phyloP scores from a whole-genome alignment of 2,888 invertebrate genomes.

The Nysson spinosus region DNA sequence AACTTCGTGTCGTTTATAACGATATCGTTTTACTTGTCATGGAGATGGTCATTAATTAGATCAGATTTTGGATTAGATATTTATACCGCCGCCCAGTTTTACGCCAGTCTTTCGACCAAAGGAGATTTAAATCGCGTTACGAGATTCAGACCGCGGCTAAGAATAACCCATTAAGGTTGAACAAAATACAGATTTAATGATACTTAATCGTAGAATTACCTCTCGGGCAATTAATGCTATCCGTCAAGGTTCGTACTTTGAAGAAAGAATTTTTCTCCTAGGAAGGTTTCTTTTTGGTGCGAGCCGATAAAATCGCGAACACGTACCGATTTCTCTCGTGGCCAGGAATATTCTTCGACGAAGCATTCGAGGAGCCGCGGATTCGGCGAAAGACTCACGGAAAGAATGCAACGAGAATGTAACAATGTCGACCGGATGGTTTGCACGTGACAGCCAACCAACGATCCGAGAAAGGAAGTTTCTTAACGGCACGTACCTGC shows the following conservation, averaged over 20 bases:
- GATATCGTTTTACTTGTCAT: neutral
- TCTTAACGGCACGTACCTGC: conserved; percentile 60
- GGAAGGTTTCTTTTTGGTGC: conserved; percentile 16
- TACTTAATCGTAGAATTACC: no score
- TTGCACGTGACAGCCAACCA: conserved; percentile 58
- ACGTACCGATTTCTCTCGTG: conserved; percentile 50
- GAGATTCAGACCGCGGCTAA: no score
- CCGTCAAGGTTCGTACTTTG: neutral
- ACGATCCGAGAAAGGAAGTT: conserved; percentile 60
- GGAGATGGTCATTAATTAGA: no score
- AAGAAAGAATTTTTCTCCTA: conserved; percentile 27
- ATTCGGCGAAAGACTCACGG: conserved; percentile 48
- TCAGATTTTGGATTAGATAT: no score
- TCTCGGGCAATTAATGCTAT: no score
- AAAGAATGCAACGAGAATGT: conserved; percentile 57
- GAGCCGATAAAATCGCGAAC: conserved; percentile 46
- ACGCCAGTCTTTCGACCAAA: no score
- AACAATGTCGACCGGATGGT: conserved; percentile 61
- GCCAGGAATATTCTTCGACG: conserved; percentile 49
- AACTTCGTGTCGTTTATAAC: no score
- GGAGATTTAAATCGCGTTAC: no score
- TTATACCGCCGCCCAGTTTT: no score
- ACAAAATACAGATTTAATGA: no score
- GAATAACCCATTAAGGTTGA: no score
- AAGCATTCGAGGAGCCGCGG: conserved; percentile 47